phyloP scores from a whole-genome alignment of 2,888 invertebrate species.

The Epinotia ramella region DNA sequence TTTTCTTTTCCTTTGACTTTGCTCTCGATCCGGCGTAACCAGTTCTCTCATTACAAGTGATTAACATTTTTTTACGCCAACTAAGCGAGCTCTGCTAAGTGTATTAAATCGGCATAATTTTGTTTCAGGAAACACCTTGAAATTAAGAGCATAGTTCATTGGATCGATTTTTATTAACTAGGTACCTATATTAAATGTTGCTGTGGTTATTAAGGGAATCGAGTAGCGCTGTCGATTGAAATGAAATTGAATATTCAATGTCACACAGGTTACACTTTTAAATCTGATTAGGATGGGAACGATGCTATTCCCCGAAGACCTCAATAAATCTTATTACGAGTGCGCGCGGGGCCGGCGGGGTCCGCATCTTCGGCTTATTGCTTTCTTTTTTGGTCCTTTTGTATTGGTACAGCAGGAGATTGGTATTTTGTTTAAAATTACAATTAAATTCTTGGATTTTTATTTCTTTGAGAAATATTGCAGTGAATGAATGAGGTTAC shows the following conservation, averaged over 20 bases:
- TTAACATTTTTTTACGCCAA: constrained; percentile 49
- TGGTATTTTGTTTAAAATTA: constrained; percentile 15
- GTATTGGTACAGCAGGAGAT: constrained; percentile 40
- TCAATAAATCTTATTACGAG: constrained; percentile 67
- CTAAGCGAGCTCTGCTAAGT: constrained; percentile 50
- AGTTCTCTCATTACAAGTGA: constrained; percentile 49
- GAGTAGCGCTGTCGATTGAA: constrained; percentile 6
- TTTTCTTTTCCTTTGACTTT: constrained; percentile 53
- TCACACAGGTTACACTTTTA: constrained; percentile 51
- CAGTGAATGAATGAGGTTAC: neutral
- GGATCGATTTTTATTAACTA: constrained; percentile 48
- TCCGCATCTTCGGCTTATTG: constrained; percentile 52
- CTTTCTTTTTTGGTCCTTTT: constrained; percentile 52
- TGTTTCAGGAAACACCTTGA: constrained; percentile 57
- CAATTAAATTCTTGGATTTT: constrained; percentile 14
- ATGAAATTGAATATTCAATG: constrained; percentile 29
- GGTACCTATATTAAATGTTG: constrained; percentile 49
- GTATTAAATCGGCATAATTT: constrained; percentile 55
- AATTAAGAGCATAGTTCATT: constrained; percentile 45
- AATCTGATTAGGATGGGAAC: constrained; percentile 64
- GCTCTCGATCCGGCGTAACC: constrained; percentile 51
- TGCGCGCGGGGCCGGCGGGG: constrained; percentile 44
- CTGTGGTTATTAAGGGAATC: constrained; percentile 47
- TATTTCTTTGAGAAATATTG: neutral
- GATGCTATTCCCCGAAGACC: constrained; percentile 60